phyloP scores from a whole-genome alignment of 2,888 invertebrate species.

The Microdon myrmicae region DNA sequence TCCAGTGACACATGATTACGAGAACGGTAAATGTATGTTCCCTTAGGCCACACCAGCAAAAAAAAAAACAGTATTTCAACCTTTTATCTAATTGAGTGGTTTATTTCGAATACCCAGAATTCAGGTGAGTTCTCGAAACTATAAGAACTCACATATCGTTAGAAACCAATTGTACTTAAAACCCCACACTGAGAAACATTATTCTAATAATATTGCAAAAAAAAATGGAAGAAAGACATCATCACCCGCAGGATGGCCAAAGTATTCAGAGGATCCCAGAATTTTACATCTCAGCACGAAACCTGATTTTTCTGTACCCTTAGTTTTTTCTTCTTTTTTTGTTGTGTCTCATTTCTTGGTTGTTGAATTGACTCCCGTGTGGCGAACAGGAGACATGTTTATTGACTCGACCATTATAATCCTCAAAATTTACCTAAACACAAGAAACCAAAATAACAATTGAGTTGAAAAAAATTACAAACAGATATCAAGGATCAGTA shows the following conservation, averaged over 20 bases:
- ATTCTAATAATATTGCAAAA: conserved; percentile 23
- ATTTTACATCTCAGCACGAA: conserved; percentile 39
- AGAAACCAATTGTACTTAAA: too few relatives aligned
- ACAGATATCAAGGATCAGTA: conserved; percentile 19
- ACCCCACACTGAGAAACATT: conserved; percentile 21
- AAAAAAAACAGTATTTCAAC: too few relatives aligned
- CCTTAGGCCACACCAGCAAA: too few relatives aligned
- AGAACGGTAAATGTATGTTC: too few relatives aligned
- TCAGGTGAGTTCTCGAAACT: too few relatives aligned
- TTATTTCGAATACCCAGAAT: too few relatives aligned
- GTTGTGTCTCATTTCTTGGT: too few relatives aligned
- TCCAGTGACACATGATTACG: too few relatives aligned
- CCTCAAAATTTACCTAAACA: conserved; percentile 50
- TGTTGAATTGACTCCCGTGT: too few relatives aligned
- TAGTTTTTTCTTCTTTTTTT: conserved; percentile 8
- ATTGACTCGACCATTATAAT: conserved; percentile 44
- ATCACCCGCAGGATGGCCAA: conserved; percentile 30
- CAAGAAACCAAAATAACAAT: not conserved
- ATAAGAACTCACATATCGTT: too few relatives aligned
- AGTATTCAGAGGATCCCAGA: conserved; percentile 33
- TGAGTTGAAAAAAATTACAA: not conserved
- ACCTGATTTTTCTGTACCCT: conserved; percentile 7
- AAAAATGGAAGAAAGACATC: conserved; percentile 21
- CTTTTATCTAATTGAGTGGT: too few relatives aligned
- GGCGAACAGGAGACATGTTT: conserved; percentile 40